Percentiles rank a stretch among this genome's conserved stretches.
Evolutionary conservation across 2,888 invertebrate genomes (phyloP).

Genomic region (Lochmaea capreae): DNA sequence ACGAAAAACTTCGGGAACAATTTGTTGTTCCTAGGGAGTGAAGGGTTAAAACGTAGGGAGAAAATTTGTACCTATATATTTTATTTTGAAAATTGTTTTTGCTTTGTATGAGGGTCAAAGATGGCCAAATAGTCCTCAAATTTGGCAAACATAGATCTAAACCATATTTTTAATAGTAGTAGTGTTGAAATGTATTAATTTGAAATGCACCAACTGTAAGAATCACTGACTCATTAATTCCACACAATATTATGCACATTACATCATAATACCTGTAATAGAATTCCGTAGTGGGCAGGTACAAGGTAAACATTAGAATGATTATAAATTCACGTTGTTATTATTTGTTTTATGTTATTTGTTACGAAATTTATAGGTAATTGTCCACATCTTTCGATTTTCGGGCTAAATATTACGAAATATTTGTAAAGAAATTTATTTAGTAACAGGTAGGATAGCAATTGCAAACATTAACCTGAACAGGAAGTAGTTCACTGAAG

Average conservation of each 20-base stretch:
- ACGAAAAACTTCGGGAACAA: too few relatives aligned
- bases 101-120: too few relatives aligned
- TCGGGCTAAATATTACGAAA: neutral
- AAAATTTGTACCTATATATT: too few relatives aligned
- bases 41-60: too few relatives aligned
- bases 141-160: neutral
- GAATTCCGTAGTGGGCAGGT: slow-evolving; percentile 15
- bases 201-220: slow-evolving; percentile 8
- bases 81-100: too few relatives aligned
- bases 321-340: neutral
- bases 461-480: too few relatives aligned
- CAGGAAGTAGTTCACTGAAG: too few relatives aligned
- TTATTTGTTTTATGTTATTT: neutral
- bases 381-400: neutral
- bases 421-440: too few relatives aligned
- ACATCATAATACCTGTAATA: slow-evolving; percentile 20
- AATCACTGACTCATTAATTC: slow-evolving; percentile 9
- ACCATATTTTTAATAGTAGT: neutral
- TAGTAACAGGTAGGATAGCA: too few relatives aligned
- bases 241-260: slow-evolving; percentile 3
- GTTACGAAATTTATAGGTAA: neutral
- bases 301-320: slow-evolving; percentile 15
- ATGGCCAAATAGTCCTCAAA: neutral
- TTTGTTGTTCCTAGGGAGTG: too few relatives aligned
- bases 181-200: slow-evolving; percentile 5